These are phyloP conservation scores for Chlorocebus sabaeus DNA, from an alignment of 2,113 vertebrate genomes.

Conservation along the genomic window DNA sequence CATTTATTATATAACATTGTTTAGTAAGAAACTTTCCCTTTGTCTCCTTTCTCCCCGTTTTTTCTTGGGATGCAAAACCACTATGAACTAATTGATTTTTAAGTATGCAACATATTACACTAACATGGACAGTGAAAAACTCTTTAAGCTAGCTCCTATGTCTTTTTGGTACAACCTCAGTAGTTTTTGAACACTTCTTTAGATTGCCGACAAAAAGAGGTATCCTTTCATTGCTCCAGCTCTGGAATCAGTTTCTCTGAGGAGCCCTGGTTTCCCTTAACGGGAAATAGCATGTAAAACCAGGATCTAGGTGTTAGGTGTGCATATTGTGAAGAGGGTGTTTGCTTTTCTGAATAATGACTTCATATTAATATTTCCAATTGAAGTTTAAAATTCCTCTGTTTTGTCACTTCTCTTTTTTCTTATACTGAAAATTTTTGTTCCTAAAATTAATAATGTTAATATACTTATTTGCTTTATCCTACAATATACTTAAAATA, in stretches of 20 bases:
- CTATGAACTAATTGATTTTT: background rate
- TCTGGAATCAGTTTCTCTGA: background rate
- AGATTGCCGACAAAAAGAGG: background rate
- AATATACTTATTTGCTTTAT: background rate
- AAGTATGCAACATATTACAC: background rate
- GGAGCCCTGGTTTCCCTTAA: background rate
- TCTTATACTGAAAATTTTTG: background rate
- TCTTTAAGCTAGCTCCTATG: background rate
- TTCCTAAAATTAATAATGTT: background rate
- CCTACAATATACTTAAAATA: background rate
- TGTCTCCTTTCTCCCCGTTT: background rate
- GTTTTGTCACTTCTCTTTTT: background rate
- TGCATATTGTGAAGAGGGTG: background rate
- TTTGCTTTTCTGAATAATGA: background rate
- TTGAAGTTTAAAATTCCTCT: background rate
- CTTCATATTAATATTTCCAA: background rate
- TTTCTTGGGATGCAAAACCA: background rate
- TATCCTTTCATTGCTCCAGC: background rate
- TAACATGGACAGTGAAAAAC: background rate
- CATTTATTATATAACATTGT: background rate
- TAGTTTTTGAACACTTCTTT: background rate
- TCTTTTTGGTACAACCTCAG: background rate
- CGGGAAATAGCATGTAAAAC: background rate
- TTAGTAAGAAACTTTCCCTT: background rate
- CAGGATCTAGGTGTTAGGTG: background rate